A percentile compares a stretch with the other conserved stretches of the same genome.
Evolutionary conservation across 2,888 invertebrate species (phyloP).

Genomic region (Lasioglossum pauxillum): DNA sequence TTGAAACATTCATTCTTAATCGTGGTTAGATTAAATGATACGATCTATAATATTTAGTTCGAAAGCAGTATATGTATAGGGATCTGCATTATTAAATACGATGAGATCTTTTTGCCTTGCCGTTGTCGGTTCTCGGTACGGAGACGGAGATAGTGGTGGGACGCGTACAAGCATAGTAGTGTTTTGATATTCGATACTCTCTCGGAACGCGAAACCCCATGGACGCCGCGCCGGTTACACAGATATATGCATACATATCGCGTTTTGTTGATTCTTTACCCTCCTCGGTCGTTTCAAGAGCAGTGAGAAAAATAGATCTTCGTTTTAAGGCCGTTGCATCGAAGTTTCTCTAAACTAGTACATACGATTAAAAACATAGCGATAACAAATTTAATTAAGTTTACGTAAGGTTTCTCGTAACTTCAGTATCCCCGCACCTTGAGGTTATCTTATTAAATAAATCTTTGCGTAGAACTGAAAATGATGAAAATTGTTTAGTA

Average conservation of each 20-base stretch:
- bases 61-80: neutral
- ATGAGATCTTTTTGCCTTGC: neutral
- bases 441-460: slow-evolving; percentile 43
- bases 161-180: slow-evolving; percentile 11
- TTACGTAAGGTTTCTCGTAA: slow-evolving; percentile 50
- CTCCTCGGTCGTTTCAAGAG: slow-evolving; percentile 44
- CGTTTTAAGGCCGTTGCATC: slow-evolving; percentile 72
- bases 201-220: neutral
- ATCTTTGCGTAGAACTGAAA: too few relatives aligned
- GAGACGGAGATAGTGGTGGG: neutral
- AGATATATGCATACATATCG: slow-evolving; percentile 19
- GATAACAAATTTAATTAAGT: slow-evolving; percentile 65
- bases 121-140: neutral
- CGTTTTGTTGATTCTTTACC: slow-evolving; percentile 18
- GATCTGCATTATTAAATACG: neutral
- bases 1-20: neutral
- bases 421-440: slow-evolving; percentile 31
- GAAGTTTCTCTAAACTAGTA: slow-evolving; percentile 64
- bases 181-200: slow-evolving; percentile 33
- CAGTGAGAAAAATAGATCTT: slow-evolving; percentile 70
- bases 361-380: slow-evolving; percentile 60
- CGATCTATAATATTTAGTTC: slow-evolving; percentile 6
- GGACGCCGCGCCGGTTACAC: slow-evolving; percentile 24
- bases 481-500: neutral
- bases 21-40: neutral